Evolutionary conservation across 2,888 invertebrate species (phyloP), one percentile per base, ranked within the genome.

Genomic region (Lydus trimaculatus): DNA sequence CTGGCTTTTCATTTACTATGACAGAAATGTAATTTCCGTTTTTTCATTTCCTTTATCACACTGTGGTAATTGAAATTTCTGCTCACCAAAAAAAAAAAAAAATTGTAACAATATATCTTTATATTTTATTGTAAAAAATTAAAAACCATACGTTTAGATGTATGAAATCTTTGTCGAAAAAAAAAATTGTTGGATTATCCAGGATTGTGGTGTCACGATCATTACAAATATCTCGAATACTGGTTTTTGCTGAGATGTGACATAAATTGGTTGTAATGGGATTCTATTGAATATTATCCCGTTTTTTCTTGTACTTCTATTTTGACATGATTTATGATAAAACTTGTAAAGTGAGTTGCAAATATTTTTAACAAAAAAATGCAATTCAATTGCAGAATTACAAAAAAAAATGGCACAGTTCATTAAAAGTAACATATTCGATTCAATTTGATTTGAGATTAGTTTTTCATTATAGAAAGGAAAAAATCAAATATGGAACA

Each of bases 21-120:
- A 69, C 62, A 65, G 69, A 65, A 69, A 69, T 65, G 65, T 65
- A 69, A 69, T 69, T 65, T 69, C 68, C 68, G 69, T 63, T 68
- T 64, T 64, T 68, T 68, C 68, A 39, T 64, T 64, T 67, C 64
- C 64, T 56, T 59, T 61, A 64, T 60, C 67, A 64, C n/a, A 13
- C 64, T 52, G 60, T 31, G 56, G 65, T 65, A 65, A 69, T 69
- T 69, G 69, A 69, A 69, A 69, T 59, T 69, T 69, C 36, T 52
- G n/a, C 23, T 25, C 13, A 7, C 23, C 20, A 52, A 5, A 43
- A 4, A 43, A n/a, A 43, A 52, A 52, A 52, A 52, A 20, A 52
- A 20, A 48, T 48, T 48, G 20, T 25, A 25, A 52, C 23, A 23
- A 25, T 52, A 52, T 15, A 52, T 52, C 23, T 52, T 13, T 23